Conservation (phyloP, 2,888 invertebrate species). For the Glyphotaelius pellucidus region DNA sequence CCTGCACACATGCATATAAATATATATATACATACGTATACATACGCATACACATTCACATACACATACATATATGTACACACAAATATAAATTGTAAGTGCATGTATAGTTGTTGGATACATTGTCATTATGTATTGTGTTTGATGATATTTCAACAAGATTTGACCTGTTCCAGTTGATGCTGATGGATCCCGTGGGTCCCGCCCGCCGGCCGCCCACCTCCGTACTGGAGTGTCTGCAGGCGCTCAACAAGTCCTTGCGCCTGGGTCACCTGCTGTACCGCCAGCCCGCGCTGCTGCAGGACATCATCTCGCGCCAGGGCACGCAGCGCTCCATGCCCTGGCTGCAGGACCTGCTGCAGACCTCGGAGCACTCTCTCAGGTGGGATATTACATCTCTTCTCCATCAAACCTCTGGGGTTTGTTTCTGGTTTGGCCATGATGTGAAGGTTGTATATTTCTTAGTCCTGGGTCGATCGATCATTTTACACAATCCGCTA, state of each 20-base stretch:
- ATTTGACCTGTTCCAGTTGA: constrained; percentile 76
- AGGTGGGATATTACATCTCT: constrained; percentile 70
- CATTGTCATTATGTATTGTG: not conserved
- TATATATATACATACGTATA: too few relatives aligned
- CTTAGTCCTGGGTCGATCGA: too few relatives aligned
- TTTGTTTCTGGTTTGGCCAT: not conserved
- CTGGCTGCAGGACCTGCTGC: constrained; percentile 96
- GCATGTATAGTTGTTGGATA: too few relatives aligned
- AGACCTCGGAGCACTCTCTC: constrained; percentile 92
- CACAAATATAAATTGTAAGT: too few relatives aligned
- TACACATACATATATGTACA: too few relatives aligned
- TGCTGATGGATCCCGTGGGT: constrained; percentile 91
- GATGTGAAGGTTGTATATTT: too few relatives aligned
- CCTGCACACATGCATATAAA: too few relatives aligned
- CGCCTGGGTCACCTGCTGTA: constrained; percentile 94
- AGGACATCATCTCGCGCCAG: constrained; percentile 94
- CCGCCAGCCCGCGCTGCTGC: constrained; percentile 92
- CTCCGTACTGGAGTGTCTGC: constrained; percentile 86
- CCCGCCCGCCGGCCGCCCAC: constrained; percentile 89
- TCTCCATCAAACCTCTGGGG: not conserved
- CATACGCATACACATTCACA: too few relatives aligned
- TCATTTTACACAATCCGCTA: too few relatives aligned
- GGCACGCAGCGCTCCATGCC: constrained; percentile 96
- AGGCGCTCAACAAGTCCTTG: constrained; percentile 85
- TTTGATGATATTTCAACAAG: not conserved